These are phyloP conservation scores for Suricata suricatta DNA, from an alignment of 2,113 vertebrate species.

Conservation along the genomic window DNA sequence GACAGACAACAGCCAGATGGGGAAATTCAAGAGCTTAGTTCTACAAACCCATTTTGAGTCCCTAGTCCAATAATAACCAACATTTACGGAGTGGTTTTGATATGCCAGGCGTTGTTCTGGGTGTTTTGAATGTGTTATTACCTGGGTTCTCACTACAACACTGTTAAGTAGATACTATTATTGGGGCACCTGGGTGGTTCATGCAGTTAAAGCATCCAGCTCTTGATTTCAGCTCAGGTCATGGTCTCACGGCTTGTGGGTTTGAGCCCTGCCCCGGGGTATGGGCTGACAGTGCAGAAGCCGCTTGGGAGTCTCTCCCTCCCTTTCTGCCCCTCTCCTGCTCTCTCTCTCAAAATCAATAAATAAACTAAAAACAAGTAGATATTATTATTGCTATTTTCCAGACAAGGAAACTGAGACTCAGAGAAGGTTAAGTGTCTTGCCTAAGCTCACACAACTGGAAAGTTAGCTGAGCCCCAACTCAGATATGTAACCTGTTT, in stretches of 20 bases:
- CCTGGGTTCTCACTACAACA: not conserved
- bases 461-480: not conserved
- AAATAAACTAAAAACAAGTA: too few species aligned
- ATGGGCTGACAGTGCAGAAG: too few species aligned
- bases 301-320: too few species aligned
- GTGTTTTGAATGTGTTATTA: not conserved
- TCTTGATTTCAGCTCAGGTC: too few species aligned
- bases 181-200: too few species aligned
- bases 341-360: too few species aligned
- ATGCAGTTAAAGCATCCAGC: too few species aligned
- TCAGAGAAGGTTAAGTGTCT: not conserved
- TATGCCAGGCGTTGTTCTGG: not conserved
- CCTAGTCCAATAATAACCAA: not conserved
- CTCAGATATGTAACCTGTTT: not conserved
- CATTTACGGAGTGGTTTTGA: not conserved
- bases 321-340: too few species aligned
- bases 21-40: not conserved
- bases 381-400: not conserved
- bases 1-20: not conserved
- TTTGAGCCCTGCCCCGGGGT: too few species aligned
- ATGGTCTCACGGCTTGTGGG: too few species aligned
- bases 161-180: not conserved
- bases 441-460: not conserved
- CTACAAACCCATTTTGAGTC: not conserved
- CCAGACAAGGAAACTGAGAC: not conserved